Base-by-base conservation (phyloP, 2,797 vertebrate genomes). In the Mareca penelope region DNA sequence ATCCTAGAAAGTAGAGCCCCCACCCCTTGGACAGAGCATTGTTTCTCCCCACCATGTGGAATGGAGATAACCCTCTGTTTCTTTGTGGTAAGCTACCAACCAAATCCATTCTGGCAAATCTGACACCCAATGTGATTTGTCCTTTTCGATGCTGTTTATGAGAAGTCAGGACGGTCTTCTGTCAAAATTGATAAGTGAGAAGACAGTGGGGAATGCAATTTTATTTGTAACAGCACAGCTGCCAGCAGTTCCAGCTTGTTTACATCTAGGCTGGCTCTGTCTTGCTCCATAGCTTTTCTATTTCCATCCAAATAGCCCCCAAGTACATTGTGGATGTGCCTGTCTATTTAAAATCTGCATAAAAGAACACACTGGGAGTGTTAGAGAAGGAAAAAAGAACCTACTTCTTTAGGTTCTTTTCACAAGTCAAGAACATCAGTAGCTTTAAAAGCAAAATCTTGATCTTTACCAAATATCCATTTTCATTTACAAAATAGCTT, bases 151-250 rank as follows among this genome's bases (percentile, higher is more conserved):
- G 90, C 95, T 96, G 89, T 96, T 96, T 96, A 89, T 90, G 42
- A 95, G 95, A 93, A 96, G 93, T 95, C 94, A 95, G 84, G 95
- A 98, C 83, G 87, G 89, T 97, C 94, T 94, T 92, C 92, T 98
- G 97, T 97, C 97, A 97, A 96, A 96, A 95, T 61, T 98, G 97
- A 96, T 97, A 97, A 97, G 97, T 97, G 95, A 96, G 87, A 91
- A 82, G 79, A 82, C 96, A 85, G 85, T 69, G 15, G 96, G 91
- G 94, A 97, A 95, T 87, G 75, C 92, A 95, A 97, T 97, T 90
- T 92, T 93, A 85, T 97, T 97, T 97, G 91, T 95, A 96, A 95
- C 72, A 86, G 88, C 92, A 64, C 90, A 95, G 90, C 92, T 96
- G 96, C 93, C 92, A 93, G 93, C 95, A 78, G 67, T 92, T 91